These are phyloP conservation scores for Dryococelus australis DNA, from an alignment of 2,888 invertebrate species.

Conservation along the genomic window DNA sequence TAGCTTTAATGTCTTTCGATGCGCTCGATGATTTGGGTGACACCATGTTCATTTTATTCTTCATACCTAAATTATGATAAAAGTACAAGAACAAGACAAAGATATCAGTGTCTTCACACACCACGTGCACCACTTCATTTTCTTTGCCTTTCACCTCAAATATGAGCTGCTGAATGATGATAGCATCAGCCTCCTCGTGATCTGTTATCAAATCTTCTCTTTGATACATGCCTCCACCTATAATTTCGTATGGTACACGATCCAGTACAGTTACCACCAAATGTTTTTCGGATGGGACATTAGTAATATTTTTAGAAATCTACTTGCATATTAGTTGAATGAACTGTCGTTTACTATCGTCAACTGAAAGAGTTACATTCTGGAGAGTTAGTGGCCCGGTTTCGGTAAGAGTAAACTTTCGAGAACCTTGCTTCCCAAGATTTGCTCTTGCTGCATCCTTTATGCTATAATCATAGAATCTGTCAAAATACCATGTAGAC, in stretches of 20 bases:
- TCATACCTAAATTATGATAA: not conserved
- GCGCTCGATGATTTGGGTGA: not conserved
- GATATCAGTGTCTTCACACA: not conserved
- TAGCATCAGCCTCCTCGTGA: not conserved
- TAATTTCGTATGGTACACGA: not conserved
- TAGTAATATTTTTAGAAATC: not conserved
- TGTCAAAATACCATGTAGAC: constrained; percentile 11
- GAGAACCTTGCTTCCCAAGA: too few relatives aligned
- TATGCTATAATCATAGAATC: not conserved
- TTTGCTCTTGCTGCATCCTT: not conserved
- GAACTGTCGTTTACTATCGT: not conserved
- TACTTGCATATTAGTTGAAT: not conserved
- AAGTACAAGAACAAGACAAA: constrained; percentile 5
- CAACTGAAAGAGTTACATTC: not conserved
- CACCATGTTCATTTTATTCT: constrained; percentile 3
- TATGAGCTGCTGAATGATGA: not conserved
- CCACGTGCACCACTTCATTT: not conserved
- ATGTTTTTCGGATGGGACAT: not conserved
- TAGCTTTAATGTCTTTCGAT: not conserved
- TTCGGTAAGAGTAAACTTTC: constrained; percentile 6
- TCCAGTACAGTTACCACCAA: not conserved
- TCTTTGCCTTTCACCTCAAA: not conserved
- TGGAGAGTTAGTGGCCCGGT: not conserved
- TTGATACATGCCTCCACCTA: not conserved
- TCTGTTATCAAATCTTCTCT: constrained; percentile 11